Evolutionary conservation across 1,140 invertebrate species (phyloP).

Genomic region (Drosophila yakuba): DNA sequence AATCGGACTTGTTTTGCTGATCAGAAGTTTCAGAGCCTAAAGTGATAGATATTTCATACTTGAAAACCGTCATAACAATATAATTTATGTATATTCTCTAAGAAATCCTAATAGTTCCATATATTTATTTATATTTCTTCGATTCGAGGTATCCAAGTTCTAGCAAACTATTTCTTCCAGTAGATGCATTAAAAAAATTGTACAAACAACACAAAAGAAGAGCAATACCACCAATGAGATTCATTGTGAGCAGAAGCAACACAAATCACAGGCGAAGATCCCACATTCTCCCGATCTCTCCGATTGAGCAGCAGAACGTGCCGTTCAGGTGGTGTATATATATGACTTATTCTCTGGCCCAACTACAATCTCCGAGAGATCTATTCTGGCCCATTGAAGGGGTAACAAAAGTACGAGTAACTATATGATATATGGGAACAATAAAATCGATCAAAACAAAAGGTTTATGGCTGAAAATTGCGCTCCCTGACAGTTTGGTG

Average conservation of each 20-base stretch:
- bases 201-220: slow-evolving; percentile 57
- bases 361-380: slow-evolving; percentile 27
- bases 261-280: slow-evolving; percentile 23
- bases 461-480: slow-evolving; percentile 53
- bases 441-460: slow-evolving; percentile 56
- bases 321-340: slow-evolving; percentile 38
- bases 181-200: slow-evolving; percentile 37
- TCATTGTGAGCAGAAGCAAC: slow-evolving; percentile 9
- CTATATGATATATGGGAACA: slow-evolving; percentile 48
- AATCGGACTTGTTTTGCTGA: neutral
- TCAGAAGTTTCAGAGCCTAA: neutral
- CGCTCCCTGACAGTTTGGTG: slow-evolving; percentile 42
- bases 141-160: too few species aligned
- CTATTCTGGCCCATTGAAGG: slow-evolving; percentile 27
- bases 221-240: slow-evolving; percentile 38
- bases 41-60: too few species aligned
- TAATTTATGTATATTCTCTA: neutral
- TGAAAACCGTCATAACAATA: too few species aligned
- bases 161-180: neutral
- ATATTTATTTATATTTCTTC: too few species aligned
- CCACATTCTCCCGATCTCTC: slow-evolving; percentile 27
- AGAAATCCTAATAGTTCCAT: neutral
- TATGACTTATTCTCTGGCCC: slow-evolving; percentile 8
- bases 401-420: slow-evolving; percentile 22
- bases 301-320: slow-evolving; percentile 30